phyloP scores from a whole-genome alignment of 2,113 vertebrate genomes.

The Balaeniceps rex region DNA sequence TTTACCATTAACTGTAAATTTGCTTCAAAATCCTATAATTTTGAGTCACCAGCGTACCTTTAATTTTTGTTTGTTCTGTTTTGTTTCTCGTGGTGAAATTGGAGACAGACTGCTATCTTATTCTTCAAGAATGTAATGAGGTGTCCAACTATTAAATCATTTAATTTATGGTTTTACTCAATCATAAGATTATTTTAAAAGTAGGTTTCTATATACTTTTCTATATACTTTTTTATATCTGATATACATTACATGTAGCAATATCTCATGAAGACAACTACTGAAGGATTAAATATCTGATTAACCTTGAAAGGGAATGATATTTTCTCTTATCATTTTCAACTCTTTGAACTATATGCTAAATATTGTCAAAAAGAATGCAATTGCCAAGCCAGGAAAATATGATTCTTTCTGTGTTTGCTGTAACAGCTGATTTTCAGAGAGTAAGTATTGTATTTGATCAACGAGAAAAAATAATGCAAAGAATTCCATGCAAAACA shows the following conservation, averaged over 20 bases:
- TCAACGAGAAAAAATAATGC: neutral
- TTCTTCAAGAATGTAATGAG: neutral
- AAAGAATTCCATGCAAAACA: neutral
- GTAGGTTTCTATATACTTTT: neutral
- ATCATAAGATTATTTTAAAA: neutral
- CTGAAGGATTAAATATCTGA: neutral
- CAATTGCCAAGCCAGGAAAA: neutral
- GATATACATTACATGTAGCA: neutral
- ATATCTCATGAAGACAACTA: neutral
- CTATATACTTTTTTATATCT: neutral
- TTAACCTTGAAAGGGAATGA: neutral
- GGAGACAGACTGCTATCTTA: neutral
- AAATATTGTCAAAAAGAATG: neutral
- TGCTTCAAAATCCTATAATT: neutral
- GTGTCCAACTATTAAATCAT: neutral
- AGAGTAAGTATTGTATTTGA: neutral
- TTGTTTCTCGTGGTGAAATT: neutral
- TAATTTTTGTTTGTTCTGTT: neutral
- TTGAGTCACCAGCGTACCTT: neutral
- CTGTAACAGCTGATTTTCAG: neutral
- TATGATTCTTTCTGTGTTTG: neutral
- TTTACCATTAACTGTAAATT: neutral
- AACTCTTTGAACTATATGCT: neutral
- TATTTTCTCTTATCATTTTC: neutral
- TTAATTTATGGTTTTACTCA: neutral